These are phyloP conservation scores for Trissoscelio sp. DNA, from an alignment of 2,888 invertebrate species.

Conservation along the genomic window DNA sequence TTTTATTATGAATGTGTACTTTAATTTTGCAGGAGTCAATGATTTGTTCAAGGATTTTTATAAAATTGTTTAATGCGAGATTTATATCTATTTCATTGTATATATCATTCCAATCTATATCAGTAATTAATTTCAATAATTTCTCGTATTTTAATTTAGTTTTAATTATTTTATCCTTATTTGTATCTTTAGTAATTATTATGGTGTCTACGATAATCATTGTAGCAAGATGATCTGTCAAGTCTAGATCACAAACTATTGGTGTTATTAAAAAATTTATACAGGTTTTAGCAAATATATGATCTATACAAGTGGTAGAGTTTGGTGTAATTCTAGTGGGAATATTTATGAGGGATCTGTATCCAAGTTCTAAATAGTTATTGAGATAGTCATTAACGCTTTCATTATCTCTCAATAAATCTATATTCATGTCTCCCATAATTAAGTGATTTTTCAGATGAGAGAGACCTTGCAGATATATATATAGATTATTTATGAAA, in stretches of 20 bases:
- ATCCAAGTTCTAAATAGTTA: slow-evolving; percentile 8
- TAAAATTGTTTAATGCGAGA: background rate
- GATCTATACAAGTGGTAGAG: slow-evolving; percentile 3
- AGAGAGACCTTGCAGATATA: background rate
- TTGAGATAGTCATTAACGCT: slow-evolving; percentile 7
- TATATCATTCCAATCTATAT: background rate
- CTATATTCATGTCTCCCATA: slow-evolving; percentile 3
- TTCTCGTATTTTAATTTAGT: slow-evolving; percentile 2
- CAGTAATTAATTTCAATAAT: background rate
- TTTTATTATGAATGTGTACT: background rate
- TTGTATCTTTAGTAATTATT: background rate
- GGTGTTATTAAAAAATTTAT: background rate
- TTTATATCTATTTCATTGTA: background rate
- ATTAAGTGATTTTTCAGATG: background rate
- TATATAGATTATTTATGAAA: background rate
- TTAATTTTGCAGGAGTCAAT: background rate
- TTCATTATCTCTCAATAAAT: background rate
- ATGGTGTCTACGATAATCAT: no score
- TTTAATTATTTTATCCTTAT: background rate
- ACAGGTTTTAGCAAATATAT: slow-evolving; percentile 3
- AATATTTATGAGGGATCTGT: background rate
- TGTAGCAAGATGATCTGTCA: background rate
- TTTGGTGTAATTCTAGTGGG: slow-evolving; percentile 3
- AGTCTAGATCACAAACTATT: slow-evolving; percentile 2
- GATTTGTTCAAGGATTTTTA: slow-evolving; percentile 3